Evolutionary conservation across 2,113 vertebrate genomes (phyloP).

Genomic region (Piliocolobus tephrosceles): DNA sequence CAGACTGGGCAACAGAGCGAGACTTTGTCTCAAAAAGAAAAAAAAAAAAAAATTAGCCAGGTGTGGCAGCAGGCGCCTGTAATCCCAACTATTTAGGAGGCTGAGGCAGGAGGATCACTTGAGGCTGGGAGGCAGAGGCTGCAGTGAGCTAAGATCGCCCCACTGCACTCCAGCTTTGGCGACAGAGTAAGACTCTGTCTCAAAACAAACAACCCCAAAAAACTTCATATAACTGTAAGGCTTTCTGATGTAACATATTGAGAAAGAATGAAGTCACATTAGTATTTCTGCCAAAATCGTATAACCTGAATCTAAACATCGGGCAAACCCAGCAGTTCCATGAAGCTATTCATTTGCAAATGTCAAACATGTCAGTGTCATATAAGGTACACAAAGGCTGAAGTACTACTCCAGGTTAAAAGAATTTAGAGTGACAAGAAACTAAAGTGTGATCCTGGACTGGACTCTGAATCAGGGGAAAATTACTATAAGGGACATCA

Average conservation of each 20-base stretch:
- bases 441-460: too few relatives aligned
- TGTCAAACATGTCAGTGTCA: neutral
- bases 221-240: neutral
- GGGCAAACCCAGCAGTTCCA: neutral
- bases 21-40: too few relatives aligned
- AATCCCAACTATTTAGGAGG: too few relatives aligned
- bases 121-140: too few relatives aligned
- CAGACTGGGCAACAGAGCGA: too few relatives aligned
- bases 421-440: neutral
- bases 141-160: too few relatives aligned
- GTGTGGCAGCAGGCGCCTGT: too few relatives aligned
- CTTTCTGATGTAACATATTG: neutral
- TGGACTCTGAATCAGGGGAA: neutral
- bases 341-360: neutral
- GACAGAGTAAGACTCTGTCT: too few relatives aligned
- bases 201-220: too few relatives aligned
- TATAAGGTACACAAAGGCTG: neutral
- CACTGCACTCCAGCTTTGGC: too few relatives aligned
- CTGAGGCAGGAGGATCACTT: too few relatives aligned
- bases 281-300: neutral
- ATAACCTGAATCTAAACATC: neutral
- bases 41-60: too few relatives aligned
- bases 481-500: neutral
- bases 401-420: neutral
- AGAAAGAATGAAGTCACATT: neutral